Evolutionary conservation across 2,888 invertebrate species (phyloP).

Genomic region (Holacanthella duospinosa): DNA sequence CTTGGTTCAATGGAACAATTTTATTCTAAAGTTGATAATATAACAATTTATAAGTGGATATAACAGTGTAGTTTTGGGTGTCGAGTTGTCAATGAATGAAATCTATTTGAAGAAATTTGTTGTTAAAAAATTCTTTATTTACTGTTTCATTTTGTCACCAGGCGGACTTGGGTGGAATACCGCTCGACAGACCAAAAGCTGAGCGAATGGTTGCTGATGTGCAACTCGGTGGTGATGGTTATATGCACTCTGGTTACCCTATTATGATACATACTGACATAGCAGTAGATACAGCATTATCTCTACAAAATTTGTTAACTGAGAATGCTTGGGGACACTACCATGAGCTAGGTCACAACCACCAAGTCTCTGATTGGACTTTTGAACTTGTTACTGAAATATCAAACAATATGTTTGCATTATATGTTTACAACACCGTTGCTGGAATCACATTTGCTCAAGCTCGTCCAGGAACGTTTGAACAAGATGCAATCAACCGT

Average conservation of each 20-base stretch:
- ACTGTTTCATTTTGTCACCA: no score
- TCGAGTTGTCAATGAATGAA: no score
- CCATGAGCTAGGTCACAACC: conserved; percentile 21
- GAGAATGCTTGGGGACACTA: conserved; percentile 18
- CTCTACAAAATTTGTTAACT: conserved; percentile 5
- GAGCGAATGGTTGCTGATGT: conserved; percentile 16
- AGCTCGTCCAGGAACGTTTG: conserved; percentile 8
- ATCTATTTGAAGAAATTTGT: no score
- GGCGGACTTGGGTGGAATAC: conserved; percentile 18
- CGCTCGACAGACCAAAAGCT: conserved; percentile 7
- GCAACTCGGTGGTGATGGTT: conserved; percentile 16
- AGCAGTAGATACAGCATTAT: conserved; percentile 7
- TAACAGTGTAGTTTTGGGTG: no score
- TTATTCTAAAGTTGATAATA: no score
- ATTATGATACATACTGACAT: conserved; percentile 13
- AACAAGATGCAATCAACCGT: not conserved
- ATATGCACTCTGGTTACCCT: conserved; percentile 21
- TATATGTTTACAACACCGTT: conserved; percentile 15
- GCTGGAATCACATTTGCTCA: conserved; percentile 8
- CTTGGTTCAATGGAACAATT: no score
- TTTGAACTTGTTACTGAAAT: conserved; percentile 15
- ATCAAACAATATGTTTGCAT: conserved; percentile 17
- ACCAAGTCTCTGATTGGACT: conserved; percentile 16
- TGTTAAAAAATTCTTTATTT: no score
- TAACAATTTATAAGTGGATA: no score